These are phyloP conservation scores for Nautilus pompilius DNA, from an alignment of 1,140 invertebrate species.

Conservation along the genomic window DNA sequence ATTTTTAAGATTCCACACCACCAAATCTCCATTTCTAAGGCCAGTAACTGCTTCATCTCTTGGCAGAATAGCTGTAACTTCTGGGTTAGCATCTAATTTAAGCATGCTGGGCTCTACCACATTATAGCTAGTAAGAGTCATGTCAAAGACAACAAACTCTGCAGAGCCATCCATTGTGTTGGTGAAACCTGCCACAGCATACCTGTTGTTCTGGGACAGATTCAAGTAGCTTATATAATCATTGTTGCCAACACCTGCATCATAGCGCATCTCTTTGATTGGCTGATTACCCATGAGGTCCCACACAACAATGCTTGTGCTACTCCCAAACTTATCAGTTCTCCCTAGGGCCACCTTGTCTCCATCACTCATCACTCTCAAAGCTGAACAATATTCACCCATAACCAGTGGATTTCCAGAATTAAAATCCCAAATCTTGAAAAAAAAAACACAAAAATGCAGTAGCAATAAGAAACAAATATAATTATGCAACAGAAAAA, in stretches of 20 bases:
- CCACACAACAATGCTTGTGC: constrained; percentile 50
- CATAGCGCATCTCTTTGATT: constrained; percentile 47
- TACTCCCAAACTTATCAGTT: constrained; percentile 51
- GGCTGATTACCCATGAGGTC: constrained; percentile 52
- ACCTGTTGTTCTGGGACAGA: constrained; percentile 47
- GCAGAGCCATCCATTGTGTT: constrained; percentile 51
- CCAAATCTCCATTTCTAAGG: constrained; percentile 48
- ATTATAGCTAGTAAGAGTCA: constrained; percentile 40
- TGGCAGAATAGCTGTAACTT: constrained; percentile 49
- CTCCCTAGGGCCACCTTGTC: constrained; percentile 49
- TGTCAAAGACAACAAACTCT: constrained; percentile 53
- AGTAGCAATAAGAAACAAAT: background rate
- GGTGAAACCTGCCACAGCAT: constrained; percentile 50
- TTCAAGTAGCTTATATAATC: constrained; percentile 48
- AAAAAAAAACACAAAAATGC: constrained; percentile 2
- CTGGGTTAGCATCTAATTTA: constrained; percentile 47
- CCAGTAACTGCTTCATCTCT: constrained; percentile 54
- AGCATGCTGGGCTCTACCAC: constrained; percentile 43
- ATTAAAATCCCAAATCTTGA: constrained; percentile 54
- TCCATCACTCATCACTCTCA: constrained; percentile 47
- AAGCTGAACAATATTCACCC: constrained; percentile 52
- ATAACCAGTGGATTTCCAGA: constrained; percentile 50
- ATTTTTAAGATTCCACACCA: constrained; percentile 51
- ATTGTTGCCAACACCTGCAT: constrained; percentile 49
- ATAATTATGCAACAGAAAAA: background rate